These are phyloP conservation scores for Psephotus haematonotus DNA, from an alignment of 2,113 vertebrate genomes.

Conservation along the genomic window DNA sequence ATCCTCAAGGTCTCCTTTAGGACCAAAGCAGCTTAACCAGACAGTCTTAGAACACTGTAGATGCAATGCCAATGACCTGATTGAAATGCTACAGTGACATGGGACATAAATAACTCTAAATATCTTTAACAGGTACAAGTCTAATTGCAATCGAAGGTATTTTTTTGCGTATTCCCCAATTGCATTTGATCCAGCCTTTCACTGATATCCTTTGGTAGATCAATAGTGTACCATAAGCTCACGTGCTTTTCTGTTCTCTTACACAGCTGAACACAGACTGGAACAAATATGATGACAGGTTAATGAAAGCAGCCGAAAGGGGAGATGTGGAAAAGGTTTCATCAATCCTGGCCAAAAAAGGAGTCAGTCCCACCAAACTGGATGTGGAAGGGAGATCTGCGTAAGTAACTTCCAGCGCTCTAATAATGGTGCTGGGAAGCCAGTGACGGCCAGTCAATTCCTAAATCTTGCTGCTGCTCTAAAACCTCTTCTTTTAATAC, in stretches of 20 bases:
- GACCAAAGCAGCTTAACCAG: not conserved
- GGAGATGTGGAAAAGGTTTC: slow-evolving; percentile 93
- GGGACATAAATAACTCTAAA: accelerated
- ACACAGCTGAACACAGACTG: slow-evolving; percentile 88
- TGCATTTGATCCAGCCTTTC: not conserved
- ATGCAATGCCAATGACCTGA: accelerated
- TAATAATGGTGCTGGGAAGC: accelerated
- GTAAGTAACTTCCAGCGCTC: slow-evolving; percentile 79
- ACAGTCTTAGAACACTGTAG: not conserved
- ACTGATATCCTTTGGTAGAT: not conserved
- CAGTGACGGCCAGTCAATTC: accelerated
- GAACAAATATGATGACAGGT: slow-evolving; percentile 96
- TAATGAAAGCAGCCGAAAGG: slow-evolving; percentile 97
- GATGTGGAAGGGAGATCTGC: slow-evolving; percentile 95
- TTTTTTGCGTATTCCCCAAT: accelerated
- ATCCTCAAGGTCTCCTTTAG: not conserved
- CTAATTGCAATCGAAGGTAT: accelerated
- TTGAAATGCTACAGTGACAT: accelerated
- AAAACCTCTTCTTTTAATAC: accelerated
- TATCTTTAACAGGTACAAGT: accelerated
- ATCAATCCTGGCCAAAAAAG: slow-evolving; percentile 91
- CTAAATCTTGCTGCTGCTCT: not conserved
- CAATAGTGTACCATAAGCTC: not conserved
- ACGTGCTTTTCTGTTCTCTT: not conserved
- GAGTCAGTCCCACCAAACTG: slow-evolving; percentile 89